These are phyloP conservation scores for Charina bottae DNA, from an alignment of 2,113 vertebrate species.

Conservation along the genomic window DNA sequence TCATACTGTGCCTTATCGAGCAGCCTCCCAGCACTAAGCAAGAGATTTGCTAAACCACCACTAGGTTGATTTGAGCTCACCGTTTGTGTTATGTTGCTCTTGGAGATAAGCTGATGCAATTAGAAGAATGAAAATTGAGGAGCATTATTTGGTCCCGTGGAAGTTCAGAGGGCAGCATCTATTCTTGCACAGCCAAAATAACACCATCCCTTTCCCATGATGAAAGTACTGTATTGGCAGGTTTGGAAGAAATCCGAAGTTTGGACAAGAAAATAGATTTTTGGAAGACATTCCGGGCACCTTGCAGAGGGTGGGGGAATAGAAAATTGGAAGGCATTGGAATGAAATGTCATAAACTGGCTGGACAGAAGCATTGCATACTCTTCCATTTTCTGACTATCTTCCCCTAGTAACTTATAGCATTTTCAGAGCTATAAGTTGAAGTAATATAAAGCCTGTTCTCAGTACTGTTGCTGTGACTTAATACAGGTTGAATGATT, in stretches of 20 bases:
- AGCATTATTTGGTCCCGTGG: background rate
- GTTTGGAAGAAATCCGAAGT: background rate
- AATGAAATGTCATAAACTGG: background rate
- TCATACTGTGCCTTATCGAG: rapidly evolving
- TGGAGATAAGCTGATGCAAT: background rate
- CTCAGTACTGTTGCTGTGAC: no score
- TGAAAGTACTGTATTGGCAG: background rate
- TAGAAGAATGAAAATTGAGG: background rate
- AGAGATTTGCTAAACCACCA: background rate
- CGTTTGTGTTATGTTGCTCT: background rate
- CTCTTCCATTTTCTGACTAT: background rate
- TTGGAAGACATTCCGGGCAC: background rate
- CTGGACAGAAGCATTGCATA: background rate
- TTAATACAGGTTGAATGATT: no score
- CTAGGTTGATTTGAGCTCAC: background rate
- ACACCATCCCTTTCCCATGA: background rate
- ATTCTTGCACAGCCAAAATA: background rate
- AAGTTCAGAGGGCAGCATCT: background rate
- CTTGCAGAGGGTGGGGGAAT: background rate
- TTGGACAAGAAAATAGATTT: background rate
- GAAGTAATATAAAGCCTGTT: no score
- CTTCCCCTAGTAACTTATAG: background rate
- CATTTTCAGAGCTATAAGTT: no score
- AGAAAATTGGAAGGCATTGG: background rate
- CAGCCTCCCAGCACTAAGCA: constrained; percentile 3